Percentiles rank a stretch among this genome's conserved stretches.
Conservation (phyloP, 2,113 vertebrate species). For the Mugil cephalus region DNA sequence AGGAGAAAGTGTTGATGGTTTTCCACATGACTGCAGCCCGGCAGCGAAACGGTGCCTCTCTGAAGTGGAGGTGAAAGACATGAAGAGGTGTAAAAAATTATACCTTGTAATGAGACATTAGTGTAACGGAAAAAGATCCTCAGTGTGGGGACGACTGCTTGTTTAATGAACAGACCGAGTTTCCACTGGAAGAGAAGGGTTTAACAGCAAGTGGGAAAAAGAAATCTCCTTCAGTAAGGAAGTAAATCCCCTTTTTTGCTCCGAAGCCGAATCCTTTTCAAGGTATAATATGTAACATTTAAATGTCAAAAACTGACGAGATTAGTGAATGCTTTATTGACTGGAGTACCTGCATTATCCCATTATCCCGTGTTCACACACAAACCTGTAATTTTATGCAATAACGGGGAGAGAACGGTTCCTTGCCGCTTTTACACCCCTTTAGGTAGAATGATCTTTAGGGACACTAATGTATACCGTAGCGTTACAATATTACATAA, state of each 20-base stretch:
- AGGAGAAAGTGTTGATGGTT: constrained; percentile 11
- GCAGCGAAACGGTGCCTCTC: constrained; percentile 10
- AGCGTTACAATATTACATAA: too few relatives aligned
- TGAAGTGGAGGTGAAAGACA: constrained; percentile 42
- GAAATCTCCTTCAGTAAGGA: not conserved
- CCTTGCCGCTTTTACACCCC: too few relatives aligned
- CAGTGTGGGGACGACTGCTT: not conserved
- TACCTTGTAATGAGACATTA: not conserved
- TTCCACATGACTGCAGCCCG: constrained; percentile 24
- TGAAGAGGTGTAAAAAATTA: constrained; percentile 9
- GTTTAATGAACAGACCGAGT: not conserved
- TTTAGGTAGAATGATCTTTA: too few relatives aligned
- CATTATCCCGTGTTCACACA: too few relatives aligned
- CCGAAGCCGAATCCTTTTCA: not conserved
- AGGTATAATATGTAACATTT: too few relatives aligned
- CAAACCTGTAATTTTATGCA: too few relatives aligned
- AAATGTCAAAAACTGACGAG: too few relatives aligned
- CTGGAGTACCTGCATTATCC: too few relatives aligned
- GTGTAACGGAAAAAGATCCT: not conserved
- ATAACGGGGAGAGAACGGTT: too few relatives aligned
- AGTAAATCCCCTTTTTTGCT: not conserved
- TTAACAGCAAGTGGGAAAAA: not conserved
- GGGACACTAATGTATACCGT: too few relatives aligned
- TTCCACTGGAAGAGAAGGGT: not conserved
- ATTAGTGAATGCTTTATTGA: too few relatives aligned